Percentiles rank a stretch among this genome's conserved stretches.
These are phyloP conservation scores for Drosophila neotestacea DNA, from an alignment of 2,888 invertebrate species.

Conservation along the genomic window DNA sequence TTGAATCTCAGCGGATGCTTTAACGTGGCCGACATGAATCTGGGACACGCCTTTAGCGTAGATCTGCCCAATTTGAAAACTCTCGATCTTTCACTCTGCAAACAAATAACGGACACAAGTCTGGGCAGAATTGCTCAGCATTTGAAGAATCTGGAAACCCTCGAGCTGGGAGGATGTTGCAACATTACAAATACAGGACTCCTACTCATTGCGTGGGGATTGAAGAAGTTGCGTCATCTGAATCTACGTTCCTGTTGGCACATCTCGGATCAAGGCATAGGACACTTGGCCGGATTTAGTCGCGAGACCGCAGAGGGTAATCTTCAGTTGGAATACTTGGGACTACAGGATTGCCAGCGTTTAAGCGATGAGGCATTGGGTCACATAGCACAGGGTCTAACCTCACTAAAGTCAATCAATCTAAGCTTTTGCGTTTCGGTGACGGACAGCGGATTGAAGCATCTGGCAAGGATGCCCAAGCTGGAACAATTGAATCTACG, in stretches of 20 bases:
- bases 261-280: slow-evolving; percentile 95
- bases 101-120: slow-evolving; percentile 97
- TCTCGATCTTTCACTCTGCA: slow-evolving; percentile 95
- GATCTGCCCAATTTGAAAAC: slow-evolving; percentile 92
- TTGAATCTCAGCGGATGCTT: slow-evolving; percentile 97
- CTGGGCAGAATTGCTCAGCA: slow-evolving; percentile 93
- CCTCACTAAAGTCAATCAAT: slow-evolving; percentile 93
- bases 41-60: slow-evolving; percentile 92
- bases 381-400: slow-evolving; percentile 93
- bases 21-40: slow-evolving; percentile 94
- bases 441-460: slow-evolving; percentile 96
- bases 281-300: slow-evolving; percentile 92
- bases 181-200: slow-evolving; percentile 96
- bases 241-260: slow-evolving; percentile 97
- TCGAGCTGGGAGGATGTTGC: slow-evolving; percentile 96
- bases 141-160: slow-evolving; percentile 92
- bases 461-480: slow-evolving; percentile 93
- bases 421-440: slow-evolving; percentile 97
- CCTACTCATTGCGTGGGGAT: slow-evolving; percentile 93
- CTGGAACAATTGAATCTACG: slow-evolving; percentile 94
- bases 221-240: slow-evolving; percentile 92
- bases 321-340: slow-evolving; percentile 92
- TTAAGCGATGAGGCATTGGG: slow-evolving; percentile 95
- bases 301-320: slow-evolving; percentile 89
- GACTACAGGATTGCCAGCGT: slow-evolving; percentile 97